phyloP scores from a whole-genome alignment of 2,113 vertebrate species.

The Podiceps cristatus region DNA sequence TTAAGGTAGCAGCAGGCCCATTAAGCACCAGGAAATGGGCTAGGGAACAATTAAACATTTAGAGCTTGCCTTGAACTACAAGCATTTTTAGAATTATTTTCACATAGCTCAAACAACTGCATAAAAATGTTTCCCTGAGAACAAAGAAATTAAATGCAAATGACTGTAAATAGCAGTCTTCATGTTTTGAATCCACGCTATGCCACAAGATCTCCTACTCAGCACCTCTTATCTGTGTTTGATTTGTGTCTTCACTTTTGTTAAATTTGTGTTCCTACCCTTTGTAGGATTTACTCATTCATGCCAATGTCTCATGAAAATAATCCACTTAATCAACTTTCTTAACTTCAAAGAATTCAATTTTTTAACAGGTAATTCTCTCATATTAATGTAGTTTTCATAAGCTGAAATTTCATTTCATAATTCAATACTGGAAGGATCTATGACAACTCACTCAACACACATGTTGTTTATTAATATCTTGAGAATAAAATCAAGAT shows the following conservation, averaged over 20 bases:
- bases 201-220: not conserved
- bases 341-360: not conserved
- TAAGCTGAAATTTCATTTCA: not conserved
- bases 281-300: not conserved
- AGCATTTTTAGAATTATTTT: not conserved
- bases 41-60: not conserved
- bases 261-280: not conserved
- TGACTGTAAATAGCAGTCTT: not conserved
- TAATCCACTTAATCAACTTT: not conserved
- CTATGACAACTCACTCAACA: not conserved
- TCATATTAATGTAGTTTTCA: not conserved
- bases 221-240: not conserved
- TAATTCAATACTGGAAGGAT: not conserved
- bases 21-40: not conserved
- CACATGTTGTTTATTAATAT: not conserved
- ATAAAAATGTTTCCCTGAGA: accelerated
- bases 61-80: not conserved
- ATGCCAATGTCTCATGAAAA: not conserved
- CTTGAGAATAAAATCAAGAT: not conserved
- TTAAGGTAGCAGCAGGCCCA: not conserved
- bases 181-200: not conserved
- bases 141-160: not conserved
- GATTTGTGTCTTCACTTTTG: not conserved
- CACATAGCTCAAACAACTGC: not conserved
- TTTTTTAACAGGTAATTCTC: not conserved